Percentiles rank a stretch among this genome's conserved stretches.
These are phyloP conservation scores for Ictidomys tridecemlineatus DNA, from an alignment of 2,113 vertebrate species.

Conservation along the genomic window DNA sequence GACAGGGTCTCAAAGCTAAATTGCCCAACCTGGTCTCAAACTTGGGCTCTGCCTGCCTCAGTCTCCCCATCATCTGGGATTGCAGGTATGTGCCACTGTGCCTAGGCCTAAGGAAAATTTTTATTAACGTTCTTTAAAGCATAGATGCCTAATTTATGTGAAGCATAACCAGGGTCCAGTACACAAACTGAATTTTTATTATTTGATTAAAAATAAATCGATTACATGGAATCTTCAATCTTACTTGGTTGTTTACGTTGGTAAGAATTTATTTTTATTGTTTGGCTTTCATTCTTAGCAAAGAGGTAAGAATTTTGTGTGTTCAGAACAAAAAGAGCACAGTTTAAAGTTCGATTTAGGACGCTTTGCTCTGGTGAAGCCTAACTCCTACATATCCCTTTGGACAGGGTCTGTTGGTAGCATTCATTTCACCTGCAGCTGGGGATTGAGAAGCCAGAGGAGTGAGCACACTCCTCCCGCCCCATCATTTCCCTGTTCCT, in stretches of 20 bases:
- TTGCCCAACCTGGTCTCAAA: not conserved
- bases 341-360: not conserved
- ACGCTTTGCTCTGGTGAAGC: not conserved
- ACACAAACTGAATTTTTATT: not conserved
- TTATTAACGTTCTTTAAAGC: conserved; percentile 47
- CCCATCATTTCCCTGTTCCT: conserved; percentile 18
- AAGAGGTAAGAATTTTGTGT: not conserved
- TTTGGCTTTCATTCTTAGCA: conserved; percentile 3
- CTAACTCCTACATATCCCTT: not conserved
- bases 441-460: conserved; percentile 7
- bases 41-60: not conserved
- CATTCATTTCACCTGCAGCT: not conserved
- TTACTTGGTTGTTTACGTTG: conserved; percentile 1
- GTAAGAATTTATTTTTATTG: not conserved
- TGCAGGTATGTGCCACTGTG: not conserved
- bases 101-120: not conserved
- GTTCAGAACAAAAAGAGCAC: not conserved
- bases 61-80: not conserved
- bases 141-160: conserved; percentile 25
- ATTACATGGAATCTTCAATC: not conserved
- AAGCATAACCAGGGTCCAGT: not conserved
- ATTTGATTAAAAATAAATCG: conserved; percentile 56
- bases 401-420: not conserved
- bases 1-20: not conserved
- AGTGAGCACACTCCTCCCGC: not conserved